A percentile compares a stretch with the other conserved stretches of the same genome.
These are phyloP conservation scores for Atta cephalotes DNA, from an alignment of 1,140 invertebrate genomes.

Conservation along the genomic window DNA sequence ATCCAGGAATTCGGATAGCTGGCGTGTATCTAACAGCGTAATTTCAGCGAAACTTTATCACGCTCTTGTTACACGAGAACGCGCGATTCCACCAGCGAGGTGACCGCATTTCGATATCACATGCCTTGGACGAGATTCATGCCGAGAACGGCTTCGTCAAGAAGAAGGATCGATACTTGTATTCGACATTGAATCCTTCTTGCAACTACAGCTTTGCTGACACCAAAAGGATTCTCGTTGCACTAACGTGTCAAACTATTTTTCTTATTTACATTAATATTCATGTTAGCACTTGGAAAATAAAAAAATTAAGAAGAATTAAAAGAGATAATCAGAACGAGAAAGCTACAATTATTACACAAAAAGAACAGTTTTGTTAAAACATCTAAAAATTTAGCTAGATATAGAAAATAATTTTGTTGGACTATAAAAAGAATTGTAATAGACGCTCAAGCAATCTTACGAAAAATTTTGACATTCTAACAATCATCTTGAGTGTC, in stretches of 20 bases:
- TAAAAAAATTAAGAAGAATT: background rate
- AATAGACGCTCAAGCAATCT: too few species aligned
- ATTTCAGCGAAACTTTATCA: slow-evolving; percentile 28
- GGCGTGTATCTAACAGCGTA: slow-evolving; percentile 1
- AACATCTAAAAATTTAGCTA: too few species aligned
- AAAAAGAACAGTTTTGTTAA: too few species aligned
- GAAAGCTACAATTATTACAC: background rate
- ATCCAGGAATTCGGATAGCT: slow-evolving; percentile 18
- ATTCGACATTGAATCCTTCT: slow-evolving; percentile 1
- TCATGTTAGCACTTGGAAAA: background rate
- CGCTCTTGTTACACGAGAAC: slow-evolving; percentile 30
- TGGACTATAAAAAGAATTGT: too few species aligned
- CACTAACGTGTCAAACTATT: background rate
- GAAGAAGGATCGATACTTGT: background rate
- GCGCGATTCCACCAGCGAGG: background rate
- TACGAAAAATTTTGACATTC: too few species aligned
- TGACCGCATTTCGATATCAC: slow-evolving; percentile 27
- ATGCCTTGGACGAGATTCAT: background rate
- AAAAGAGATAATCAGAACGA: background rate
- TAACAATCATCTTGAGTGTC: too few species aligned
- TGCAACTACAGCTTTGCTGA: background rate
- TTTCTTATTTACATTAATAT: background rate
- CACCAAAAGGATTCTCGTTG: background rate
- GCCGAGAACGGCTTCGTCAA: background rate
- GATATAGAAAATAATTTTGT: too few species aligned